Conservation (phyloP, 2,797 vertebrate genomes). For the Onychomys arenicola region DNA sequence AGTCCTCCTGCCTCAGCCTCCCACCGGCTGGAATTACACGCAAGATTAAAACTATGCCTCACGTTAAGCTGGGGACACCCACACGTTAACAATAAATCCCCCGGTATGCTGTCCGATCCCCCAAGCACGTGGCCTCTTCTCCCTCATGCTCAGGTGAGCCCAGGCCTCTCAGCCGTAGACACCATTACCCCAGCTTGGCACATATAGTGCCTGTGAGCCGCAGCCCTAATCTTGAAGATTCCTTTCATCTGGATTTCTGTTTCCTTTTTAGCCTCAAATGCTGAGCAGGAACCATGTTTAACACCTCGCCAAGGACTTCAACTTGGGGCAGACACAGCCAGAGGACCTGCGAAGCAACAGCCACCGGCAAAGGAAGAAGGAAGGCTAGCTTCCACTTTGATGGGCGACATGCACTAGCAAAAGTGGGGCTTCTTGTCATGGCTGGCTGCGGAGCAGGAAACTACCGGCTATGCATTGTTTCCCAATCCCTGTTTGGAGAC, state of each 20-base stretch:
- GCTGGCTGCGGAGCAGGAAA: neutral
- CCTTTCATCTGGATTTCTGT: conserved; percentile 29
- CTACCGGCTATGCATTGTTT: neutral
- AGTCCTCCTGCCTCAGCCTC: neutral
- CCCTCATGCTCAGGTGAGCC: neutral
- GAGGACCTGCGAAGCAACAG: neutral
- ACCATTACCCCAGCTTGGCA: neutral
- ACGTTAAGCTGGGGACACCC: neutral
- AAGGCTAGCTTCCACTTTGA: neutral
- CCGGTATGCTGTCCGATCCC: neutral
- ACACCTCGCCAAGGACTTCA: neutral
- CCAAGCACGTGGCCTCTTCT: neutral
- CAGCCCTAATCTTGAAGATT: neutral
- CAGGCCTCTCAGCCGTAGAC: conserved; percentile 21
- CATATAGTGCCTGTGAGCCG: neutral
- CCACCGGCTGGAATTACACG: neutral
- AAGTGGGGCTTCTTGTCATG: neutral
- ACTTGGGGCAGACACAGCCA: neutral
- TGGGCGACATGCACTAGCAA: neutral
- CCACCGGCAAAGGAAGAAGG: neutral
- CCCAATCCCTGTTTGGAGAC: neutral
- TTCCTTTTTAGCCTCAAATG: conserved; percentile 21
- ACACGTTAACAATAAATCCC: neutral
- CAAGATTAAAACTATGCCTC: neutral
- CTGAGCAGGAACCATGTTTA: conserved; percentile 58